Evolutionary conservation across 2,113 vertebrate genomes (phyloP).

Genomic region (Candoia aspera): DNA sequence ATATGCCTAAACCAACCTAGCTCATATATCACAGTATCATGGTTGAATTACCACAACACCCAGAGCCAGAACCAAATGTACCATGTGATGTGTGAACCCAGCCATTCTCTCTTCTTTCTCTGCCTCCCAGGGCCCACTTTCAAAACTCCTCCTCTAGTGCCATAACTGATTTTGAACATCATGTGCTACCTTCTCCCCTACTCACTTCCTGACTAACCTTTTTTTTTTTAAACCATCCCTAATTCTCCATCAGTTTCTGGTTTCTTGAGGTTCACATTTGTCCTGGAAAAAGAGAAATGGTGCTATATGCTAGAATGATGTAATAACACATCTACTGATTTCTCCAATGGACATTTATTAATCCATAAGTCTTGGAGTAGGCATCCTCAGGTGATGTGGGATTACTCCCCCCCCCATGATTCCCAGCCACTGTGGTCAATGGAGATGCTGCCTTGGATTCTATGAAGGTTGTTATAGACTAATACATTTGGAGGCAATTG

Average conservation of each 20-base stretch:
- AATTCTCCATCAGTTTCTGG: neutral
- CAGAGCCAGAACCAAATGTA: neutral
- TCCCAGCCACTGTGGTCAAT: neutral
- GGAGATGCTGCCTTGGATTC: neutral
- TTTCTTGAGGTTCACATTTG: neutral
- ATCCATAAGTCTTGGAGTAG: neutral
- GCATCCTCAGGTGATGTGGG: neutral
- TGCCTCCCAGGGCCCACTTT: neutral
- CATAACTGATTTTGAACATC: neutral
- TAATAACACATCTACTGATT: neutral
- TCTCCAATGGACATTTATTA: neutral
- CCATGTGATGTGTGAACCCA: neutral
- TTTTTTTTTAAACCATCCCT: neutral
- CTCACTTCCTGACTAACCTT: neutral
- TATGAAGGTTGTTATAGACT: neutral
- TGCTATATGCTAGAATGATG: neutral
- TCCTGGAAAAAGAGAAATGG: neutral
- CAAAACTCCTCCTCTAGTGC: neutral
- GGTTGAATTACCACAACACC: neutral
- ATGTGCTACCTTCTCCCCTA: neutral
- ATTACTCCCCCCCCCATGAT: neutral
- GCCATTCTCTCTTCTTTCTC: neutral
- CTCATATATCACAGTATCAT: neutral
- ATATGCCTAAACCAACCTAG: neutral
- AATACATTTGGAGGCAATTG: neutral